Evolutionary conservation across 2,888 invertebrate genomes (phyloP), one percentile per base, ranked within the genome.

Genomic region (Netelia fuscicornis): DNA sequence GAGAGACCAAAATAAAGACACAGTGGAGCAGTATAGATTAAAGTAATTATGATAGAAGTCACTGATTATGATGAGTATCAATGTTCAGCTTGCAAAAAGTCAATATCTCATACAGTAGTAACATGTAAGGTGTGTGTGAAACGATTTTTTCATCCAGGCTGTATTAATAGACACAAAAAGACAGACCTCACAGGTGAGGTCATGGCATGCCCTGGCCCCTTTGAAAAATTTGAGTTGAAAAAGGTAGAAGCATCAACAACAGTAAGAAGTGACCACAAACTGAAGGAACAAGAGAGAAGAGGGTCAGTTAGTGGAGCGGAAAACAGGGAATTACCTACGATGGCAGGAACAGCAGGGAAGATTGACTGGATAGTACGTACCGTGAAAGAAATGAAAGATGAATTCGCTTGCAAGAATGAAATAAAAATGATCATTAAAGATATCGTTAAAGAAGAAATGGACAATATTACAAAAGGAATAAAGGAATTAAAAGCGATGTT

Each of bases 401-500:
- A 17, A 17, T 17, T 17, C 17, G 17, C 17, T 17, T 17, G 17
- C 17, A 17, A 17, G 17, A 17, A 17, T 17, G 17, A 17, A 17
- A 17, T 17, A 17, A 17, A 0, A 17, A 17, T 17, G 17, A 17
- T 17, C 17, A 17, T 17, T 17, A 17, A 17, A 17, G 17, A 17
- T 17, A 17, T 17, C 11, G 44, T 65, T 17, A 13, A n/a, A 17
- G 44, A 13, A 9, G 65, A 65, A 42, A 13, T 65, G n/a, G 65
- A 20, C 1, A 9, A 17, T 3, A 17, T 65, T 8, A 42, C 37
- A 10, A 37, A 65, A 42, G 17, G 44, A 20, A 65, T 65, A n/a
- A 42, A 65, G 42, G 71, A 76, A 56, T 42, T 84, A 11, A 75
- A 70, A 23, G 17, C 11, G 11, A 75, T 76, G 70, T 67, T 80